Percentiles rank a stretch among this genome's conserved stretches.
These are phyloP conservation scores for Amphilophus citrinellus DNA, from an alignment of 2,113 vertebrate genomes.

Conservation along the genomic window DNA sequence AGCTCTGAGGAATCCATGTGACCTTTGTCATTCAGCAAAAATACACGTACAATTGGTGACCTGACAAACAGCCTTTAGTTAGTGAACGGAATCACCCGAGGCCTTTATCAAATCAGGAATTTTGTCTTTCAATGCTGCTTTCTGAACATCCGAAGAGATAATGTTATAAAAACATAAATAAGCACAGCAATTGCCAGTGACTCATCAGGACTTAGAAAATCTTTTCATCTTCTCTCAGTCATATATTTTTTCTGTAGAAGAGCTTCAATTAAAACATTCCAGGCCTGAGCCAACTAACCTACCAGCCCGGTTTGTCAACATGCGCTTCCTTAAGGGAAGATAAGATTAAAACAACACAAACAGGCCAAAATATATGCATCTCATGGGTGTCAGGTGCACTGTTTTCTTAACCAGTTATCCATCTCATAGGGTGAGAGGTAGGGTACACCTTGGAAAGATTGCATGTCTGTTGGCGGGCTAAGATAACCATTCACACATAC, in stretches of 20 bases:
- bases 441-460: background rate
- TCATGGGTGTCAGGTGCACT: background rate
- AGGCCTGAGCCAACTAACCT: constrained; percentile 54
- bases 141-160: constrained; percentile 47
- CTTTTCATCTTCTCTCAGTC: constrained; percentile 53
- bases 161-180: constrained; percentile 58
- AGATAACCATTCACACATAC: background rate
- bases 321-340: constrained; percentile 56
- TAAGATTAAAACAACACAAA: constrained; percentile 50
- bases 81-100: background rate
- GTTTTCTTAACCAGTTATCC: too few relatives aligned
- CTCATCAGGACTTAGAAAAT: constrained; percentile 67
- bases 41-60: background rate
- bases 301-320: constrained; percentile 72
- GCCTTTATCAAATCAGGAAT: constrained; percentile 14
- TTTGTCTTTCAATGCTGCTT: constrained; percentile 26
- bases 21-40: background rate
- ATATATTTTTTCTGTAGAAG: constrained; percentile 59
- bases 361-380: constrained; percentile 22
- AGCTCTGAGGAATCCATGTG: background rate
- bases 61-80: background rate
- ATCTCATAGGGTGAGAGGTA: background rate
- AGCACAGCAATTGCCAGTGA: constrained; percentile 59
- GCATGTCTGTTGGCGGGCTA: background rate
- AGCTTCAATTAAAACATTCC: constrained; percentile 74